Conservation (phyloP, 2,888 invertebrate genomes). For the Amphipoea lucens region DNA sequence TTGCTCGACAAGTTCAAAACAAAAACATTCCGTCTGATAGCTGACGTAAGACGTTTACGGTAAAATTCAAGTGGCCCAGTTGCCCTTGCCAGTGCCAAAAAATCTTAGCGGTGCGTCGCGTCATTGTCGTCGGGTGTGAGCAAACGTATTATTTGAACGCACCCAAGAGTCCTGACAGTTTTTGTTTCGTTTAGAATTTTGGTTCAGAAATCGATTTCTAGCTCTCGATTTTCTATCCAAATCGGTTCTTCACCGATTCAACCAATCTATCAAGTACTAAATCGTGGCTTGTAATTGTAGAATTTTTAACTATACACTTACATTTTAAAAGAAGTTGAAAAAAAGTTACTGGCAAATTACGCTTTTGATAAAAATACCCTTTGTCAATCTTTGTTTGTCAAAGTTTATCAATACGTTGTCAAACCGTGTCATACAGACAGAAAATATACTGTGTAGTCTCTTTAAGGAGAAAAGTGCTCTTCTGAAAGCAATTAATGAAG, state of each 20-base stretch:
- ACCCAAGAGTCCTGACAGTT: slow-evolving; percentile 2
- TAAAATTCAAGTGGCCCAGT: background rate
- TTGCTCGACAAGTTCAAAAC: background rate
- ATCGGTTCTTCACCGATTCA: too few species aligned
- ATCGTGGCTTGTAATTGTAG: background rate
- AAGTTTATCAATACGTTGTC: background rate
- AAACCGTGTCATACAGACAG: background rate
- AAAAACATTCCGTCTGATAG: background rate
- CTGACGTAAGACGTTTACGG: background rate
- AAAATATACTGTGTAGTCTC: background rate
- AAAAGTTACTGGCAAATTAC: slow-evolving; percentile 1
- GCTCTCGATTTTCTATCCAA: background rate
- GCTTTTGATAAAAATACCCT: background rate
- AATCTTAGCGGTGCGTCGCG: background rate
- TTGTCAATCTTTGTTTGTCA: background rate
- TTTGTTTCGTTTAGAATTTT: slow-evolving; percentile 38
- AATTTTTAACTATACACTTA: background rate
- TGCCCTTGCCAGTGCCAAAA: slow-evolving; percentile 4
- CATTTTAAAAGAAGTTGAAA: background rate
- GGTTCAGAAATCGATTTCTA: background rate
- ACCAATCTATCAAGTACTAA: background rate
- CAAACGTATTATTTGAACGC: slow-evolving; percentile 8
- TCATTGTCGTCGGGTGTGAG: background rate
- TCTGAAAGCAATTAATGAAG: background rate
- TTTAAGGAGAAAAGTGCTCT: too few species aligned